A percentile compares a stretch with the other conserved stretches of the same genome.
These are phyloP conservation scores for Nettapus auritus DNA, from an alignment of 2,113 vertebrate genomes.

Conservation along the genomic window DNA sequence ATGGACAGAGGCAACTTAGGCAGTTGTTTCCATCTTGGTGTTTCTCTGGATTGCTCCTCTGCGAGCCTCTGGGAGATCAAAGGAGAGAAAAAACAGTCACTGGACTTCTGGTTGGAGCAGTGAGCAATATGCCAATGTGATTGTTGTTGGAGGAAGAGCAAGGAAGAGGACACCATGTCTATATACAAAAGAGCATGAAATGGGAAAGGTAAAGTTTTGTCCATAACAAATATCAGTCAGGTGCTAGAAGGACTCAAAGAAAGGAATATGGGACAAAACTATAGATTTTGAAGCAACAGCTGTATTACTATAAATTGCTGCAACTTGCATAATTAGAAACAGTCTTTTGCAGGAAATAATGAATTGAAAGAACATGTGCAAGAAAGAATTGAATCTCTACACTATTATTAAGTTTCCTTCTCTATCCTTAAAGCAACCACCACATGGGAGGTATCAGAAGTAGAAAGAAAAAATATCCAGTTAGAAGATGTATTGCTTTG, in stretches of 20 bases:
- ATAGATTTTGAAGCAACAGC: not conserved
- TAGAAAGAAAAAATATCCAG: not conserved
- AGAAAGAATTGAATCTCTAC: not conserved
- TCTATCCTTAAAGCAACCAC: not conserved
- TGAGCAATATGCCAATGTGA: not conserved
- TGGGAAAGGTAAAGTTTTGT: not conserved
- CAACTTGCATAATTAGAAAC: not conserved
- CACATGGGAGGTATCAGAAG: not conserved
- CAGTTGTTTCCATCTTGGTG: not conserved
- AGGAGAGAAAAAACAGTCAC: not conserved
- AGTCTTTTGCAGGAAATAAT: not conserved
- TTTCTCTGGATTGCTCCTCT: not conserved
- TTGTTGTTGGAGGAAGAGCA: not conserved
- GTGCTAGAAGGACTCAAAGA: not conserved
- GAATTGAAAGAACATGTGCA: not conserved
- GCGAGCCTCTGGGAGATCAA: not conserved
- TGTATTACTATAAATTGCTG: not conserved
- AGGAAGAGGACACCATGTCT: not conserved
- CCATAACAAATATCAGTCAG: rapidly evolving
- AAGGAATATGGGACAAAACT: not conserved
- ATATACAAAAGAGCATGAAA: rapidly evolving
- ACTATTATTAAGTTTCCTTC: not conserved
- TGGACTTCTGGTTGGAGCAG: not conserved
- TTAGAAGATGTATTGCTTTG: not conserved
- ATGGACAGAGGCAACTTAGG: not conserved